Evolutionary conservation across 2,888 invertebrate species (phyloP), one percentile per base, ranked within the genome.

Genomic region (Holacanthella duospinosa): DNA sequence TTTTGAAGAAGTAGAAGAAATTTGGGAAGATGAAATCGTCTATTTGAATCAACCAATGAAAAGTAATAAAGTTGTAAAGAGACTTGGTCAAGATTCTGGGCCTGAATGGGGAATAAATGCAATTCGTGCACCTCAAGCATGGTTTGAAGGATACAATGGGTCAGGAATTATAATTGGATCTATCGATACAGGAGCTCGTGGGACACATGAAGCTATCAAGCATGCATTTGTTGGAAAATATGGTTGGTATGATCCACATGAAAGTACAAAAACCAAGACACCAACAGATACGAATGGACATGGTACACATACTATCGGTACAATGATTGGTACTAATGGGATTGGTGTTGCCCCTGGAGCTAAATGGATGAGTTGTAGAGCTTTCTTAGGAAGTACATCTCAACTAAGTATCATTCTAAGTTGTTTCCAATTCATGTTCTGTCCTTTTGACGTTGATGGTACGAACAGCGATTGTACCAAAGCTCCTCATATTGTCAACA

Each of bases 401-500:
- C 4, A 4, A 4, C 16, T 16, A 4, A 4, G 19, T 9, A 21
- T 4, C 12, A 16, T 57, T 21, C 12, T 28, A n/a, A 19, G 2
- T 2, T 61, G 61, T 54, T 28, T 58, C 28, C 56, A 61, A 26
- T 61, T 26, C 21, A 55, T 57, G 26, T 26, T 21, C 27, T 61
- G 61, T 61, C 61, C 61, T 19, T 36, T 43, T n/a, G 29, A 28
- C 26, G 9, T 25, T 26, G 16, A n/a, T 27, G 61, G 61, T 4
- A 36, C 24, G 4, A 36, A 28, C 21, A 24, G 36, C 12, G 36
- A 61, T 26, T 61, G 61, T 43, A n/a, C 36, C 21, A 55, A 29
- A 57, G 61, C 56, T 24, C 61, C 61, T 3, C 56, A 61, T 26
- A 29, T 61, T 9, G 43, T 57, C 26, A 24, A 4, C 27, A 58